Evolutionary conservation across 2,797 vertebrate genomes (phyloP).

Genomic region (Lerista edwardsae): DNA sequence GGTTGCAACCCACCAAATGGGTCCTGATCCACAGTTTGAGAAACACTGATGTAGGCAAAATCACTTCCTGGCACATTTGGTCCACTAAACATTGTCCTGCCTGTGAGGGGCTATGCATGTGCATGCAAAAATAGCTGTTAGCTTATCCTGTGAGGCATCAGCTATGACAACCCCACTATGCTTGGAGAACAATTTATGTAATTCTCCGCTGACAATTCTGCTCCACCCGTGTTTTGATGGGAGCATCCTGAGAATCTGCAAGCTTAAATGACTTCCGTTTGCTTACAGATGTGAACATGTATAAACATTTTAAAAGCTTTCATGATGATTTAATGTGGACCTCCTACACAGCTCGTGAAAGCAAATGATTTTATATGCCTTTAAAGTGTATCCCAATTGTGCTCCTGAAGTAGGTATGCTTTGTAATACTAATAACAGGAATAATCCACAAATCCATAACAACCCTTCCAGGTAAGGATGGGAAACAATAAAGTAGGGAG

Average conservation of each 20-base stretch:
- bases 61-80: neutral
- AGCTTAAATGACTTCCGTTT: conserved; percentile 40
- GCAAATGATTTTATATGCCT: neutral
- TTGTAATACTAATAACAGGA: conserved; percentile 29
- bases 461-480: neutral
- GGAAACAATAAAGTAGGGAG: neutral
- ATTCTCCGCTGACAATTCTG: conserved; percentile 4
- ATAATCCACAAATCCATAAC: conserved; percentile 20
- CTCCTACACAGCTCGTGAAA: conserved; percentile 42
- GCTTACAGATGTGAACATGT: neutral
- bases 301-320: conserved; percentile 34
- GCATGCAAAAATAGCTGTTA: neutral
- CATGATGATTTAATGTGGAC: conserved; percentile 22
- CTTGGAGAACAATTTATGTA: neutral
- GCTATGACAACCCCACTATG: neutral
- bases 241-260: neutral
- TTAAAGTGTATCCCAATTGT: conserved; percentile 22
- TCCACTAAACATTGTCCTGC: neutral
- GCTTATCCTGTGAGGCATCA: neutral
- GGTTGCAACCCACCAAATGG: too few species aligned
- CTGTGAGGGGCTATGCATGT: neutral
- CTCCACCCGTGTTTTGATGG: conserved; percentile 27
- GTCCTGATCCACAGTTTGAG: too few species aligned
- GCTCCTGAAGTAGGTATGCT: conserved; percentile 8
- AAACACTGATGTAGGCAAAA: too few species aligned